A percentile compares a stretch with the other conserved stretches of the same genome.
These are phyloP conservation scores for Whitmania pigra DNA, from an alignment of 1,140 invertebrate species.

Conservation along the genomic window DNA sequence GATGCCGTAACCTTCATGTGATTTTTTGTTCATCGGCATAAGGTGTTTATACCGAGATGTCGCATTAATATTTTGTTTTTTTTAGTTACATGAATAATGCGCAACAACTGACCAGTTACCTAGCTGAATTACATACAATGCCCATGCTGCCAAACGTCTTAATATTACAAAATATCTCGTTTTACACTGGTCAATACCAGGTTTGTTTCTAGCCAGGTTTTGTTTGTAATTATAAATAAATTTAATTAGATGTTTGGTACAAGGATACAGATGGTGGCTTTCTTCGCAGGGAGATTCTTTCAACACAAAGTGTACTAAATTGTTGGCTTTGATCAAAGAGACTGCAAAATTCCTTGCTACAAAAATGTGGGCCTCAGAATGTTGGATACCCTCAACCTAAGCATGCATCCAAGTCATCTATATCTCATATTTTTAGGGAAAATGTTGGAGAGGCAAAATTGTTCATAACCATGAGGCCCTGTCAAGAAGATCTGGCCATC, in stretches of 20 bases:
- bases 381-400: not conserved
- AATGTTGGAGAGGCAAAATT: constrained; percentile 1
- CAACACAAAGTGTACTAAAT: not conserved
- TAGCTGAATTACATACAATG: constrained; percentile 7
- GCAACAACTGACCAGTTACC: not conserved
- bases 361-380: not conserved
- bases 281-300: not conserved
- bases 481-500: not conserved
- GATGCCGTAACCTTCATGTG: not conserved
- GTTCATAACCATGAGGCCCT: not conserved
- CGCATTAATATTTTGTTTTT: not conserved
- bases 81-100: constrained; percentile 4
- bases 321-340: constrained; percentile 5
- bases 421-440: not conserved
- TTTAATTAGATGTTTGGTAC: not conserved
- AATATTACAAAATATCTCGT: not conserved
- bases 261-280: not conserved
- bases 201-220: not conserved
- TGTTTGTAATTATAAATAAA: not conserved
- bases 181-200: not conserved
- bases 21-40: not conserved
- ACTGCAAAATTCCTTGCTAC: not conserved
- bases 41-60: not conserved
- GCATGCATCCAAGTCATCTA: not conserved
- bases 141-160: not conserved